Evolutionary conservation across 2,113 vertebrate genomes (phyloP), one percentile per base, ranked within the genome.

Genomic region (Silurus glanis): DNA sequence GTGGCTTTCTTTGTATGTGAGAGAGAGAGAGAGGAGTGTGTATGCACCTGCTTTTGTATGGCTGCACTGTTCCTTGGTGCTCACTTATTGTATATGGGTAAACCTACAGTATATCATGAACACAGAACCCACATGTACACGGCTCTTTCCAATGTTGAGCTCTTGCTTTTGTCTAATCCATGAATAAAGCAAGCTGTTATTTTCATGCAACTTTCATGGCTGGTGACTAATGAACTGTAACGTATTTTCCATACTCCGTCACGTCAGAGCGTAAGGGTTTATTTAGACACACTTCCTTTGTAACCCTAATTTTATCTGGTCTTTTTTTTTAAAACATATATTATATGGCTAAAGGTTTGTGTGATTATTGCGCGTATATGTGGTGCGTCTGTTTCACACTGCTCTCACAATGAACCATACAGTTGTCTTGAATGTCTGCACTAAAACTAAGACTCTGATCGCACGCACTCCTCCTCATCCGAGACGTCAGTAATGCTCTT

Each of bases 1-100:
- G 49, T n/a, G 67, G 64, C 45, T 76, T 69, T 47, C 13, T 71
- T 16, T 87, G 86, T 90, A 55, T 21, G 67, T 85, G 14, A 19
- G 82, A 25, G 74, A 81, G 82, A 6, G 64, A 5, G 16, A 21
- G 25, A 49, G 58, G 56, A 3, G 28, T 10, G 64, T 64, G 58
- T 83, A 21, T 23, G 69, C 28, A 10, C 47, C 62, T 75, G 87
- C 85, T 89, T 91, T 85, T 82, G 85, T 87, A 80, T 88, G 87
- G 80, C 90, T 89, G 78, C 49, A 88, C 89, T 87, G 72, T 85
- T 10, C 37, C 84, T 69, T 84, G n/a, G 88, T 91, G 83, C 37
- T 37, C 37, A 37, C 37, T 37, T 1, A 37, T 37, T 37, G 37
- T 45, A 55, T 82, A 79, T 72, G 10, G 23, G 10, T 59, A 3